Base-by-base conservation (phyloP, 1,140 invertebrate genomes). In the Musca vetustissima region DNA sequence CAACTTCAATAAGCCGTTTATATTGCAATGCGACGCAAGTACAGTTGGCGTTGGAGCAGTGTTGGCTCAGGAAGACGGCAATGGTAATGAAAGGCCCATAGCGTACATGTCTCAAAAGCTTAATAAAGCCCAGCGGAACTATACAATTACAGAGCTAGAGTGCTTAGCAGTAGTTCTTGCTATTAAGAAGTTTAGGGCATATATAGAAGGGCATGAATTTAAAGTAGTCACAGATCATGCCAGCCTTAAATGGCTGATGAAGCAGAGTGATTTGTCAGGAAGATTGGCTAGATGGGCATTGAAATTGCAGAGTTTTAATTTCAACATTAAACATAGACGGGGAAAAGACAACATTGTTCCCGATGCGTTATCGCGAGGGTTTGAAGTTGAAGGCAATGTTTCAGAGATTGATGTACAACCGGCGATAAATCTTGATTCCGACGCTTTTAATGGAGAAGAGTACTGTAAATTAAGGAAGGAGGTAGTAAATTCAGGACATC, bases 191-290 rank as follows among this genome's bases (percentile, higher is more conserved):
- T 85, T 84, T 69, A 50, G 76, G 21, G 72, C 76, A 9, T 87
- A 84, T 53, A 53, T 85, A 43, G 76, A 83, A 24, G 78, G 71
- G 77, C 65, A 70, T 13, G 67, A 66, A 4, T 84, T 86, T 68
- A 75, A 48, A 6, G 78, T 86, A 0, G 68, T 83, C 19, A 76
- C 73, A 9, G 74, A 48, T 3, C 17, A 48, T 48, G 11, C 17
- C n/a, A n/a, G n/a, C 14, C 47, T 13, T 48, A 15, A 48, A 48
- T 48, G 47, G 47, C 47, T 2, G 47, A 48, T 48, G 13, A 71
- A 83, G 0, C 69, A 80, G 52, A 85, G 83, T 8, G 84, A 86
- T 61, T 81, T 52, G 53, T 68, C 72, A 22, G 75, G 76, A 22
- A n/a, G n/a, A n/a, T n/a, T n/a, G n/a, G n/a, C n/a, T n/a, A 49